Evolutionary conservation across 2,797 vertebrate genomes (phyloP).

Genomic region (Octomys mimax): DNA sequence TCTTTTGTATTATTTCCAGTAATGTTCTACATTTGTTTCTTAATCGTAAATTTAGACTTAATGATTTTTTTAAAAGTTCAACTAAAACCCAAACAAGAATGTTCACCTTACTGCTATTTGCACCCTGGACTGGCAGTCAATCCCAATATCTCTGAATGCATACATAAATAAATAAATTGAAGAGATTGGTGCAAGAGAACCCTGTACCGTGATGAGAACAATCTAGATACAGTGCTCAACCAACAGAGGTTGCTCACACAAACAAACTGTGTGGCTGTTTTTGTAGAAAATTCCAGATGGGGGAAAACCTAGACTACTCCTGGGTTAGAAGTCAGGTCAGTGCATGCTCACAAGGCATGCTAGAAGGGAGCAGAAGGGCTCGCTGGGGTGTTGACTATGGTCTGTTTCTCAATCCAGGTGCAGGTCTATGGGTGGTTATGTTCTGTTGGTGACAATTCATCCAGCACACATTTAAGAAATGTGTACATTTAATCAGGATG

Average conservation of each 20-base stretch:
- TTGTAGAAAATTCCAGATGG: conserved; percentile 29
- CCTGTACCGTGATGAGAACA: neutral
- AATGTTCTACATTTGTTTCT: conserved; percentile 39
- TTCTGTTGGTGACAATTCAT: conserved; percentile 30
- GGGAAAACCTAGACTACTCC: neutral
- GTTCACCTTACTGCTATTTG: neutral
- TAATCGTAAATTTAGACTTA: conserved; percentile 49
- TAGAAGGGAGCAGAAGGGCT: neutral
- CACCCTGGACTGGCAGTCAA: neutral
- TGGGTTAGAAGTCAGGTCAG: neutral
- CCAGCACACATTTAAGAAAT: neutral
- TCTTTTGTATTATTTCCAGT: conserved; percentile 29
- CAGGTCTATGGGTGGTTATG: neutral
- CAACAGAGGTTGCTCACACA: neutral
- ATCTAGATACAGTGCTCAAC: neutral
- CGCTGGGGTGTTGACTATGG: neutral
- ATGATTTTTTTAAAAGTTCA: conserved; percentile 51
- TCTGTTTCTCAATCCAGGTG: conserved; percentile 20
- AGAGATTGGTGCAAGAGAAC: neutral
- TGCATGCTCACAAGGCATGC: neutral
- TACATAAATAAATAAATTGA: neutral
- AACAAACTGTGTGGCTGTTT: neutral
- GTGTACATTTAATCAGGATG: neutral
- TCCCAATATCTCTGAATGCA: neutral
- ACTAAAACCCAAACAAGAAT: conserved; percentile 35